These are phyloP conservation scores for Sipha maydis DNA, from an alignment of 2,888 invertebrate genomes.

Conservation along the genomic window DNA sequence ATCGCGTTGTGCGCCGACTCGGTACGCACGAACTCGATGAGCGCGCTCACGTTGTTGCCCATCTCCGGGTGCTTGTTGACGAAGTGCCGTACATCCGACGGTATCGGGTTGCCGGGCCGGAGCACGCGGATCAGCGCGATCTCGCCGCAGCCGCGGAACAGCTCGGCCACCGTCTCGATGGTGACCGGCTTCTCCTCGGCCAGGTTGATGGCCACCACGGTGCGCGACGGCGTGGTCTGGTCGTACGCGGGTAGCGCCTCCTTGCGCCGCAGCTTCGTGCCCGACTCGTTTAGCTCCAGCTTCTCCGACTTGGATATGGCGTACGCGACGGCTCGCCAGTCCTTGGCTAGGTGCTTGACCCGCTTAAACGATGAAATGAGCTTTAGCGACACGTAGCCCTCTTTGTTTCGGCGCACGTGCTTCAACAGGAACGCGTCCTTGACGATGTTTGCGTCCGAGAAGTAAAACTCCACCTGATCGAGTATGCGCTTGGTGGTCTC, in stretches of 20 bases:
- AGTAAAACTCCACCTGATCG: conserved; percentile 93
- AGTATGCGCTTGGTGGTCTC: conserved; percentile 83
- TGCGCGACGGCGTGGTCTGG: conserved; percentile 91
- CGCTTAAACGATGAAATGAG: conserved; percentile 94
- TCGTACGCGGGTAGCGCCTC: conserved; percentile 89
- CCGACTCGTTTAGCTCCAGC: conserved; percentile 87
- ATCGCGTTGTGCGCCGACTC: conserved; percentile 86
- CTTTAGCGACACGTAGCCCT: conserved; percentile 94
- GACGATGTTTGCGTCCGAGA: conserved; percentile 93
- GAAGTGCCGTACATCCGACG: conserved; percentile 90
- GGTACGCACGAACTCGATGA: conserved; percentile 90
- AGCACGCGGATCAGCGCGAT: conserved; percentile 89
- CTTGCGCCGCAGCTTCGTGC: conserved; percentile 87
- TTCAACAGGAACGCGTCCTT: conserved; percentile 95
- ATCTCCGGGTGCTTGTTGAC: conserved; percentile 90
- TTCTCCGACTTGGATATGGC: conserved; percentile 81
- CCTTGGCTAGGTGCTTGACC: conserved; percentile 92
- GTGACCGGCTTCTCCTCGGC: conserved; percentile 82
- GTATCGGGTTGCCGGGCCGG: conserved; percentile 88
- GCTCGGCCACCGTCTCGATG: conserved; percentile 90
- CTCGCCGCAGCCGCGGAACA: conserved; percentile 89
- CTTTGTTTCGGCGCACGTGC: conserved; percentile 93
- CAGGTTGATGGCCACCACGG: conserved; percentile 87
- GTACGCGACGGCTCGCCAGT: conserved; percentile 92
- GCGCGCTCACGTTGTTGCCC: conserved; percentile 85